Evolutionary conservation across 2,113 vertebrate species (phyloP).

Genomic region (Dinomys branickii): DNA sequence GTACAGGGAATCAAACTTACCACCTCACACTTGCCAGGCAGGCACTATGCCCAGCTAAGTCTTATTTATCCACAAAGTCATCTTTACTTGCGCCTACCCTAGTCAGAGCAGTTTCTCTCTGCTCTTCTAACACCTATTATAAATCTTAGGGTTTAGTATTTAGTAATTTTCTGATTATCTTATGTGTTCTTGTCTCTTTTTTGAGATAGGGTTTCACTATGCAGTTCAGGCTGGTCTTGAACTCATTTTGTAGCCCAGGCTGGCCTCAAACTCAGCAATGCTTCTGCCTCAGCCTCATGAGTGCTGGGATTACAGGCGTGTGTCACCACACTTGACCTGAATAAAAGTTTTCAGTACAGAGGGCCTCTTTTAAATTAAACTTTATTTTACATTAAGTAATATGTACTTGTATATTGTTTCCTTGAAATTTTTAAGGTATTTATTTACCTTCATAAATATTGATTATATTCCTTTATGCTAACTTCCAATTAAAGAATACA

Average conservation of each 20-base stretch:
- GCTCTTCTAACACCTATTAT: not conserved
- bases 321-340: not conserved
- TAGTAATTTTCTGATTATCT: conserved; percentile 4
- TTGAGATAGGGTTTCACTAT: not conserved
- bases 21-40: too few species aligned
- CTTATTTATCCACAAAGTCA: not conserved
- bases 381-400: conserved; percentile 51
- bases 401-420: not conserved
- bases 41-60: not conserved
- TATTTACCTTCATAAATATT: conserved; percentile 31
- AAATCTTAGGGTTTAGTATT: conserved; percentile 28
- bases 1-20: too few species aligned
- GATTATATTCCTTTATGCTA: conserved; percentile 39
- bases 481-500: conserved; percentile 50
- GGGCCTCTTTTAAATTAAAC: conserved; percentile 21
- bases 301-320: not conserved
- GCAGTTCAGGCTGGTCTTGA: not conserved
- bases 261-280: not conserved
- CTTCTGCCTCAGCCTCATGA: not conserved
- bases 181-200: not conserved
- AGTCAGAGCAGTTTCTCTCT: not conserved
- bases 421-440: conserved; percentile 34
- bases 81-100: not conserved
- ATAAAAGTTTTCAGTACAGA: conserved; percentile 35
- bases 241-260: too few species aligned